Evolutionary conservation across 1,140 invertebrate genomes (phyloP).

Genomic region (Eueides isabella): DNA sequence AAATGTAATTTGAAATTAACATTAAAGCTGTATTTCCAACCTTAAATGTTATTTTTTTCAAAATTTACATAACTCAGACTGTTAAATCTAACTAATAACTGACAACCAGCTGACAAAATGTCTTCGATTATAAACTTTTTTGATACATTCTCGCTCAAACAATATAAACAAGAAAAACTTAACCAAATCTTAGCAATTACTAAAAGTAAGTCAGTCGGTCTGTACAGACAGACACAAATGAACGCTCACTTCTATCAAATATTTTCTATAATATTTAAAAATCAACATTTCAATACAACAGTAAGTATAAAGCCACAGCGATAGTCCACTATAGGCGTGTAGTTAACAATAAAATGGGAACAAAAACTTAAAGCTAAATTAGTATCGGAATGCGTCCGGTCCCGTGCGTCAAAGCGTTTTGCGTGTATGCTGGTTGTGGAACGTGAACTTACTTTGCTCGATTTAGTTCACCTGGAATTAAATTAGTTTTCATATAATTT

Average conservation of each 20-base stretch:
- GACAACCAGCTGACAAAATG: too few species aligned
- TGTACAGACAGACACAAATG: too few species aligned
- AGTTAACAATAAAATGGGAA: background rate
- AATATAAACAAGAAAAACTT: too few species aligned
- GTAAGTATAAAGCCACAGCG: background rate
- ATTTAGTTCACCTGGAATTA: conserved; percentile 64
- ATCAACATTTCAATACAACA: conserved; percentile 7
- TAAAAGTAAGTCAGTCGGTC: too few species aligned
- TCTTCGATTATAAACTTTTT: too few species aligned
- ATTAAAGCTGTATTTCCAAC: background rate
- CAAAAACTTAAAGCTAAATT: conserved; percentile 61
- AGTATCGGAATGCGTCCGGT: conserved; percentile 70
- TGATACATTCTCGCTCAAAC: too few species aligned
- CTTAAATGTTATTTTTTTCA: too few species aligned
- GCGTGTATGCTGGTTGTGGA: conserved; percentile 60
- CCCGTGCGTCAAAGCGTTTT: conserved; percentile 64
- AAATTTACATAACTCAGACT: too few species aligned
- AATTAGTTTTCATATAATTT: too few species aligned
- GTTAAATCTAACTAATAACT: too few species aligned
- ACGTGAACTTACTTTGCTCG: conserved; percentile 33
- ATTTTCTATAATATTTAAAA: background rate
- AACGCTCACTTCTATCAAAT: background rate
- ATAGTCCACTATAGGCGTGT: conserved; percentile 10
- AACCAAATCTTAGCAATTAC: background rate
- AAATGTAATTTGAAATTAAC: conserved; percentile 1